A percentile compares a stretch with the other conserved stretches of the same genome.
phyloP scores from a whole-genome alignment of 2,113 vertebrate species.

The Trematocara marginatum region DNA sequence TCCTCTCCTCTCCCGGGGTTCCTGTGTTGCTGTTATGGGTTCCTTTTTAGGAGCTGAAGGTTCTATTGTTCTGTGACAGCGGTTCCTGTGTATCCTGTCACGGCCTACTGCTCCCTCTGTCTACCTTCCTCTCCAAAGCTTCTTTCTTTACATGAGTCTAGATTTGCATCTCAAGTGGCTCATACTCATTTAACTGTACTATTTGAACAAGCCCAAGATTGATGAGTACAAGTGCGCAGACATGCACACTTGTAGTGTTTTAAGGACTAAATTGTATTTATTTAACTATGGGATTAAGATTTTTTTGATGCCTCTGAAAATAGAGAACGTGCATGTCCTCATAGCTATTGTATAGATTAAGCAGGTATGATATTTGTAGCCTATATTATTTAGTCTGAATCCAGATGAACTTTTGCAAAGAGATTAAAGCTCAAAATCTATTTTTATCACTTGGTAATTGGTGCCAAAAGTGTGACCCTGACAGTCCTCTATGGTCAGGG shows the following conservation, averaged over 20 bases:
- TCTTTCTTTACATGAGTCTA: conserved; percentile 4
- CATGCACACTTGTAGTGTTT: neutral
- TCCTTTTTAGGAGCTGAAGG: conserved; percentile 51
- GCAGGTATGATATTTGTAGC: neutral
- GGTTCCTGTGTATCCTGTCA: conserved; percentile 59
- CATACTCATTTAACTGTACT: conserved; percentile 11
- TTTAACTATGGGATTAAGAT: neutral
- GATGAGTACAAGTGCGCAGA: neutral
- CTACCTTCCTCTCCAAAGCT: neutral
- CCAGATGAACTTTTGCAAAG: neutral
- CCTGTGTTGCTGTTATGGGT: conserved; percentile 72
- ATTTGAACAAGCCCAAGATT: neutral
- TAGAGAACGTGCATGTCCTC: neutral
- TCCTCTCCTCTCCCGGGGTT: conserved; percentile 39
- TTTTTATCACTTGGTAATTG: neutral
- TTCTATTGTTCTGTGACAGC: conserved; percentile 59
- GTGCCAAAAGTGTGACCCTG: neutral
- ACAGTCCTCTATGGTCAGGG: neutral
- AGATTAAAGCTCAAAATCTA: neutral
- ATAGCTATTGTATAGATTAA: rapidly evolving
- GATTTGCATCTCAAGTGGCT: conserved; percentile 25
- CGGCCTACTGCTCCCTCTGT: conserved; percentile 34
- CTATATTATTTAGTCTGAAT: neutral
- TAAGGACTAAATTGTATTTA: neutral
- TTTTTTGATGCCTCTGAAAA: neutral